Evolutionary conservation across 1,140 invertebrate genomes (phyloP).

Genomic region (Drosophila busckii): DNA sequence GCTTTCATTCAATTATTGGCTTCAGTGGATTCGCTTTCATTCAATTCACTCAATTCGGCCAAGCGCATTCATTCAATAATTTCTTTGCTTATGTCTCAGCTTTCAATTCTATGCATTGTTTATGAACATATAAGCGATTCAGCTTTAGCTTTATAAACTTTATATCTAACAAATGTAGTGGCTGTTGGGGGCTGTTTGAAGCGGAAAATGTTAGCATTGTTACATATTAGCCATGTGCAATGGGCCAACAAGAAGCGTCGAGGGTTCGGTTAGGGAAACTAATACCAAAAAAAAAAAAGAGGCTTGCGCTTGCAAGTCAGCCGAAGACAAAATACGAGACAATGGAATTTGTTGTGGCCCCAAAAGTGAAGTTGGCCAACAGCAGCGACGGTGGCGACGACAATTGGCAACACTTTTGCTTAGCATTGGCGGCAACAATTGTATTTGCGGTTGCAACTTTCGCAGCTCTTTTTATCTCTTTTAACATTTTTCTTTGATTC

Average conservation of each 20-base stretch:
- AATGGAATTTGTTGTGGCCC: slow-evolving; percentile 65
- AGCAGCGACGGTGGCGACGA: slow-evolving; percentile 8
- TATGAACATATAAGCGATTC: too few species aligned
- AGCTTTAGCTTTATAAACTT: too few species aligned
- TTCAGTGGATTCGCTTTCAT: too few species aligned
- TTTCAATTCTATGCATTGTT: too few species aligned
- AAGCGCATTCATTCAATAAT: too few species aligned
- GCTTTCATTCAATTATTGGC: too few species aligned
- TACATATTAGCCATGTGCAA: slow-evolving; percentile 16
- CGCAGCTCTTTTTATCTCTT: slow-evolving; percentile 50
- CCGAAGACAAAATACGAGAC: slow-evolving; percentile 60
- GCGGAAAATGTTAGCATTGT: slow-evolving; percentile 21
- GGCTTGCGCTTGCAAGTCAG: slow-evolving; percentile 15
- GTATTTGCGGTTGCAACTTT: slow-evolving; percentile 67
- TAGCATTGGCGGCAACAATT: slow-evolving; percentile 29
- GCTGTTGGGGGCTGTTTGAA: slow-evolving; percentile 3
- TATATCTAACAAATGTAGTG: too few species aligned
- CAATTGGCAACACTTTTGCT: slow-evolving; percentile 48
- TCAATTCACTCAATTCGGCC: too few species aligned
- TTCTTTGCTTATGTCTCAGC: too few species aligned
- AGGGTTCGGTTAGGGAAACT: not conserved
- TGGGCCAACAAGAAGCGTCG: not conserved
- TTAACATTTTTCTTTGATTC: slow-evolving; percentile 6
- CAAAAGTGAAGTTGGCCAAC: slow-evolving; percentile 70
- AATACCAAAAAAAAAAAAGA: slow-evolving; percentile 10